Evolutionary conservation across 2,888 invertebrate genomes (phyloP).

Genomic region (Stenodera caucasica): DNA sequence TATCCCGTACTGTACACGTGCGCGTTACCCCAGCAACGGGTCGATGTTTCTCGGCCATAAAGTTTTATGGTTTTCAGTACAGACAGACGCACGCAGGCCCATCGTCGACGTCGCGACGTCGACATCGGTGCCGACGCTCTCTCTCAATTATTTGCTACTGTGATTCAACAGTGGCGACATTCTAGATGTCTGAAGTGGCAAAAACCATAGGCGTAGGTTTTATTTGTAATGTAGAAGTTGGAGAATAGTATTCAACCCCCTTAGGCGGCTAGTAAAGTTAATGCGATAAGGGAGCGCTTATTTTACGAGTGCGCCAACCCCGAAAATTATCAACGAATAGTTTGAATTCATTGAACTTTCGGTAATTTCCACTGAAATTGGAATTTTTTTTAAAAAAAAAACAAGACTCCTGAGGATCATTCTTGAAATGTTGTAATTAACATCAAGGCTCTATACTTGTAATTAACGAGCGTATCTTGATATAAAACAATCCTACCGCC

Average conservation of each 20-base stretch:
- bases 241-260: constrained; percentile 12
- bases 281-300: constrained; percentile 21
- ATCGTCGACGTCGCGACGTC: constrained; percentile 38
- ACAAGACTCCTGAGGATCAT: too few species aligned
- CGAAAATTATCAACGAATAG: too few species aligned
- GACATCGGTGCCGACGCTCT: constrained; percentile 46
- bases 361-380: too few species aligned
- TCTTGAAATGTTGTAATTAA: not conserved
- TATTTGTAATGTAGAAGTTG: constrained; percentile 16
- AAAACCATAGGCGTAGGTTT: constrained; percentile 44
- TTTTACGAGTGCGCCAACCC: constrained; percentile 17
- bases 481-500: not conserved
- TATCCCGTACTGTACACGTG: constrained; percentile 42
- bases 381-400: too few species aligned
- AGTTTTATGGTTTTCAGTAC: constrained; percentile 55
- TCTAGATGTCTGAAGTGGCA: constrained; percentile 50
- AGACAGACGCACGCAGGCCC: constrained; percentile 51
- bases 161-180: constrained; percentile 41
- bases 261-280: constrained; percentile 11
- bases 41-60: constrained; percentile 56
- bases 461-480: not conserved
- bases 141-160: constrained; percentile 34
- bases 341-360: not conserved
- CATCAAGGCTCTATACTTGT: not conserved
- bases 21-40: constrained; percentile 55